Evolutionary conservation across 2,888 invertebrate genomes (phyloP), one percentile per base, ranked within the genome.

Genomic region (Nephrocerus scutellatus): DNA sequence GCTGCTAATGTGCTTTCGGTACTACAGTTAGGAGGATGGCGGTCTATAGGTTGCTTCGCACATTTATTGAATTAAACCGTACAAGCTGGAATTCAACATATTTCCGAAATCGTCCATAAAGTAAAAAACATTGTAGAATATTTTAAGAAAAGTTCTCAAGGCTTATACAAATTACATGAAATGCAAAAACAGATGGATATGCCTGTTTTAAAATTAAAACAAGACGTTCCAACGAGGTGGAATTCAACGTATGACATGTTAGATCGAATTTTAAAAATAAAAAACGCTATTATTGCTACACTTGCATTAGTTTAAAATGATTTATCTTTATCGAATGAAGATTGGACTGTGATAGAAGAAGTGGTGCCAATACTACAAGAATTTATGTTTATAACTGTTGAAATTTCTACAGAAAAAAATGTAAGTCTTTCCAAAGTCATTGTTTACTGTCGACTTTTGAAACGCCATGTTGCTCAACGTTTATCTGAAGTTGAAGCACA

Each of bases 241-340:
- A 43, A 46, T 8, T 42, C 41, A 6, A 43, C 45, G 4, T 40
- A 24, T 21, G 41, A 39, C 16, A 41, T 43, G 40, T 16, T 44
- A 1, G 28, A 37, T 21, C 14, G 35, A 9, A 30, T 41, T 24
- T 14, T 41, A 3, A 22, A 36, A 23, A n/a, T 30, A 10, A 43
- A 43, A 39, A 23, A 43, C n/a, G 37, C 43, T 12, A 22, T 46
- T 2, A 43, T 39, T 16, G 29, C 36, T 4, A 36, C 41, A 3
- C 10, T 35, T 25, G 26, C 39, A 12, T 21, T 41, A 12, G 12
- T 28, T 2, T 28, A 26, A 23, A 32, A 34, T 14, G 36, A 43
- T 5, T 23, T 43, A 28, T 24, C 23, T 1, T 13, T 44, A 2
- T 19, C n/a, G 2, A 25, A 13, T 14, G 30, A 35, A 18, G 35